These are phyloP conservation scores for Cyclophora punctaria DNA, from an alignment of 2,888 invertebrate genomes.

Conservation along the genomic window DNA sequence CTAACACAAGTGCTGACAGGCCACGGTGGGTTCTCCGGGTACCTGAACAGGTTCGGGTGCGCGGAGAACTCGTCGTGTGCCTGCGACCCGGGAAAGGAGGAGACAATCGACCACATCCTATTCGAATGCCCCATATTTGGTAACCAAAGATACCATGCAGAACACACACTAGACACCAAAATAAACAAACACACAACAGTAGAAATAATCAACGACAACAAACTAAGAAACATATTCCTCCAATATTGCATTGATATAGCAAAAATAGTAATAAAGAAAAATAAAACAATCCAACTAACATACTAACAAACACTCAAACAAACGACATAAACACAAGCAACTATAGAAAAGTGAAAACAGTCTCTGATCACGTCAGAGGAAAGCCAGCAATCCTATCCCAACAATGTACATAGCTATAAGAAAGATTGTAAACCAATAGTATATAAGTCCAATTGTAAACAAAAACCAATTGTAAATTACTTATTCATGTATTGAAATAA, in stretches of 20 bases:
- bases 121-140: slow-evolving; percentile 3
- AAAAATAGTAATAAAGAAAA: background rate
- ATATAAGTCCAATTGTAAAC: too few relatives aligned
- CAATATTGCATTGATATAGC: background rate
- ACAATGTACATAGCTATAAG: too few relatives aligned
- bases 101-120: slow-evolving; percentile 1
- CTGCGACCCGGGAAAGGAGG: slow-evolving; percentile 5
- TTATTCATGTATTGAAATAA: too few relatives aligned
- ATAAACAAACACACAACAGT: background rate
- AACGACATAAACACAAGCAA: too few relatives aligned
- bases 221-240: background rate
- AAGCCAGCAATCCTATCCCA: too few relatives aligned
- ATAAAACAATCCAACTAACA: background rate
- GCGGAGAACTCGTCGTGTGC: slow-evolving; percentile 10
- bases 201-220: background rate
- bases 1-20: slow-evolving; percentile 6
- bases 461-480: too few relatives aligned
- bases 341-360: too few relatives aligned
- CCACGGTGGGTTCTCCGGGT: slow-evolving; percentile 14
- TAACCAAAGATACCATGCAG: background rate
- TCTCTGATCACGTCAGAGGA: too few relatives aligned
- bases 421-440: too few relatives aligned
- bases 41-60: slow-evolving; percentile 10
- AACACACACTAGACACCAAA: background rate
- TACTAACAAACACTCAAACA: background rate